Base-by-base conservation (phyloP, 2,797 vertebrate genomes). In the Melanogrammus aeglefinus region DNA sequence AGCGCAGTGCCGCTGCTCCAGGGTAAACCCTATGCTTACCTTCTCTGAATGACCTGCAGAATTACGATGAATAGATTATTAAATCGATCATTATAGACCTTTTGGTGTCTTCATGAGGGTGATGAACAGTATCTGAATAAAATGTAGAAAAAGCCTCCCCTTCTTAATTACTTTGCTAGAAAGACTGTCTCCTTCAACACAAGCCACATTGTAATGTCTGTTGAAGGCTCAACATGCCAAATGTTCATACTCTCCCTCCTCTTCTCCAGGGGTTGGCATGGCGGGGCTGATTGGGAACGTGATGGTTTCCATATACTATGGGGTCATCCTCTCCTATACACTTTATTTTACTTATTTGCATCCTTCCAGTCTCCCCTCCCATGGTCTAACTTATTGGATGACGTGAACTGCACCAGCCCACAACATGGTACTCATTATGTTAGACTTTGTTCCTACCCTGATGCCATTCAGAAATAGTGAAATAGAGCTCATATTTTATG, bases 241-340 rank as follows among this genome's bases (percentile, higher is more conserved):
- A 69, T 27, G 63, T 69, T 27, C n/a, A 69, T 12, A 24, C 8
- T 69, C n/a, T 10, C 24, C 1, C 57, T 2, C 24, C 1, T 76
- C 51, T 12, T 33, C 70, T 82, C 79, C 86, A 99, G 98, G 98
- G 90, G 95, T 98, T 76, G 97, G 97, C 9, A 31, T 98, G 79
- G 94, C 94, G 0, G 97, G 96, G 95, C 92, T 98, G 75, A 41
- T 97, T 79, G 93, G 96, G 84, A 96, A 95, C 76, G 80, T 94
- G 0, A 90, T 97, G 47, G 94, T 98, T 73, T 80, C 94, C 0
- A 91, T 99, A 78, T 98, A 99, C 87, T 99, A 99, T 81, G 98
- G 98, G 0, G 95, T 97, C 80, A 98, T 99, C 88, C 95, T 99
- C 21, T 92, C 93, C 81, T 99, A 99, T 99, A 99, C 78, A 95